These are phyloP conservation scores for Scomber scombrus DNA, from an alignment of 2,113 vertebrate species.

Conservation along the genomic window DNA sequence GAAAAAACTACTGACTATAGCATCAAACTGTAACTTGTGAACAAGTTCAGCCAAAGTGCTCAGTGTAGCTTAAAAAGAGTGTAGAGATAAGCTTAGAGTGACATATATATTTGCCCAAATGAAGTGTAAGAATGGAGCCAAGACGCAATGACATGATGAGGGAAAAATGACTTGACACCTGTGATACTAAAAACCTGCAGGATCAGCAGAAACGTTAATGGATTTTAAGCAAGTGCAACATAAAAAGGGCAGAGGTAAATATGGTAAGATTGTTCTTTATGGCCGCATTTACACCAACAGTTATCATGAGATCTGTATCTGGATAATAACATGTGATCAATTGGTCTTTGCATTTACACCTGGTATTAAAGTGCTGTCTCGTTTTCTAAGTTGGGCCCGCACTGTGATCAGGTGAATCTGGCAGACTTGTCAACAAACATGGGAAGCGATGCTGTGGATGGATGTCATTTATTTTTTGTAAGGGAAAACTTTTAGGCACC, in stretches of 20 bases:
- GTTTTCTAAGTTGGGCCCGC: no score
- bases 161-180: neutral
- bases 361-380: no score
- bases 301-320: no score
- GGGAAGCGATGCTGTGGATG: no score
- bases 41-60: conserved; percentile 17
- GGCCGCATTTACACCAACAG: no score
- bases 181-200: neutral
- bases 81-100: neutral
- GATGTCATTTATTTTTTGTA: no score
- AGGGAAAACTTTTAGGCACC: no score
- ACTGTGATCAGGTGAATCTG: no score
- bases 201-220: neutral
- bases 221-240: neutral
- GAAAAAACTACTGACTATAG: neutral
- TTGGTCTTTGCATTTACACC: no score
- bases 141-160: neutral
- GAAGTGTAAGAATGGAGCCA: neutral
- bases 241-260: neutral
- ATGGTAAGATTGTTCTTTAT: neutral
- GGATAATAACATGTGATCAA: no score
- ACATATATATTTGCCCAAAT: conserved; percentile 1
- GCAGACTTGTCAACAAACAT: no score
- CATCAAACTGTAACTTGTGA: conserved; percentile 6
- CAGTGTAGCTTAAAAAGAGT: conserved; percentile 12